Base-by-base conservation (phyloP, 2,797 vertebrate species). In the Lateolabrax maculatus region DNA sequence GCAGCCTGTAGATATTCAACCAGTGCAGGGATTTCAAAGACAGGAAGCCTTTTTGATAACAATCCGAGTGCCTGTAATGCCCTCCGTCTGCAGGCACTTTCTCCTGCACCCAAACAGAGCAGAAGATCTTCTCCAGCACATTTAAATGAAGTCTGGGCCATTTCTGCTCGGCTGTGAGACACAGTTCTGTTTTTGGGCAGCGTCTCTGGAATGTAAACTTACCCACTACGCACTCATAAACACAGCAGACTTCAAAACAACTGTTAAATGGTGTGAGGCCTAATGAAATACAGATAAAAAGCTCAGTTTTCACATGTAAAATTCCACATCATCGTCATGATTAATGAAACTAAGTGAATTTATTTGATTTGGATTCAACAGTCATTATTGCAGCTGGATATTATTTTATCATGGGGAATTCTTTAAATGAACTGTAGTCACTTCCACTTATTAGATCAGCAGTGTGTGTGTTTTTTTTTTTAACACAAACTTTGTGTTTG, bases 121-220 rank as follows among this genome's bases (percentile, higher is more conserved):
- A 62, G 60, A 67, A 9, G 5, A 63, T 75, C 60, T 71, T 71
- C 75, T 76, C 31, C 31, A 1, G 44, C 44, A 41, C 25, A 70
- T 58, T 44, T 37, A 31, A 64, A 60, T 21, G 16, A 51, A 69
- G 80, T 91, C 83, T 84, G 75, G 75, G 87, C 69, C 61, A 36
- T 88, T 79, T 77, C 60, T 44, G 48, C 75, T 87, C 67, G 71
- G 62, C 62, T 53, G 74, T 58, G 61, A 80, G 58, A 49, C 29
- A 39, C 9, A 15, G 58, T 61, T 74, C 63, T 83, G 72, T 66
- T 81, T 79, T 83, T 51, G 74, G 75, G 80, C 77, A 74, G 75
- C 31, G 43, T 74, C 83, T 63, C 67, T 53, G 80, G 85, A 84
- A 92, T 91, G 85, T 90, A 91, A 91, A 90, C 78, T n/a, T 15